phyloP scores from a whole-genome alignment of 2,797 vertebrate genomes.

The Cossypha heuglini region DNA sequence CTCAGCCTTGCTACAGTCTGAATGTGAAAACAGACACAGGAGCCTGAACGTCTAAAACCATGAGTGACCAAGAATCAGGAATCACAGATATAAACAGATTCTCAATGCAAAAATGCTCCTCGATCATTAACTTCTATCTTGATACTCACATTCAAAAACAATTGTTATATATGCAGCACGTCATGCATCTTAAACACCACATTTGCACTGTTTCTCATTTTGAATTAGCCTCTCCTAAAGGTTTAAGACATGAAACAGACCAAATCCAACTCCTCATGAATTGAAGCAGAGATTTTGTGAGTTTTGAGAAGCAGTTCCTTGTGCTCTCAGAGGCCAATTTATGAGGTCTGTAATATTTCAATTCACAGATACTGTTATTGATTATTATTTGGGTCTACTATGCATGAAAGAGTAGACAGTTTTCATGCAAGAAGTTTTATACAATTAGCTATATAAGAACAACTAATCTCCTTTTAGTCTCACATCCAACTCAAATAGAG shows the following conservation, averaged over 20 bases:
- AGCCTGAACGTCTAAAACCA: not conserved
- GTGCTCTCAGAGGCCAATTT: not conserved
- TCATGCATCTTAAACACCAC: not conserved
- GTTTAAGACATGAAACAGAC: not conserved
- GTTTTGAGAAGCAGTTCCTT: not conserved
- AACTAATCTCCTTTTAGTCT: not conserved
- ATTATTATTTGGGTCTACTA: not conserved
- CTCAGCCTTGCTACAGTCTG: not conserved
- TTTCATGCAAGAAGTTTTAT: not conserved
- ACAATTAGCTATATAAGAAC: not conserved
- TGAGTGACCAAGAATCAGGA: not conserved
- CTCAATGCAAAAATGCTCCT: not conserved
- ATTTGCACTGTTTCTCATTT: not conserved
- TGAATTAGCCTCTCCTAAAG: not conserved
- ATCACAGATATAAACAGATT: not conserved
- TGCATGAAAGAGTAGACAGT: not conserved
- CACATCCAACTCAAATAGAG: not conserved
- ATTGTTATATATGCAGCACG: not conserved
- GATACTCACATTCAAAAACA: not conserved
- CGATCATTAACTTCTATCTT: not conserved
- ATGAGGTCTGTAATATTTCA: not conserved
- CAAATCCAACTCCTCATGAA: not conserved
- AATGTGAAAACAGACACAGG: not conserved
- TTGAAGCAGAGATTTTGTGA: not conserved
- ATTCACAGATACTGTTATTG: not conserved